phyloP scores from a whole-genome alignment of 2,888 invertebrate species.

The Tigriopus californicus region DNA sequence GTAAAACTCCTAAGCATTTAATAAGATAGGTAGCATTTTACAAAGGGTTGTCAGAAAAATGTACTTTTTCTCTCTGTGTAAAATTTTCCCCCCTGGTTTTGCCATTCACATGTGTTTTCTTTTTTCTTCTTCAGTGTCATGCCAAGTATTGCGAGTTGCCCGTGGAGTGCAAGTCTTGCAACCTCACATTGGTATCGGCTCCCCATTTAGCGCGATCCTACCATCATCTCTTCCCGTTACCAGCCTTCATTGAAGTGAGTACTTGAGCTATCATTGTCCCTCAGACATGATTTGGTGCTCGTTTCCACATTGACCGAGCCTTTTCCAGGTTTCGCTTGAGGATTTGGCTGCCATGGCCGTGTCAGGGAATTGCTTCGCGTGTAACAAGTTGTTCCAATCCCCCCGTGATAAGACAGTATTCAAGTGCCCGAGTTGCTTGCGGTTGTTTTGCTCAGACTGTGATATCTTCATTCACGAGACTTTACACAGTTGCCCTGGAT shows the following conservation, averaged over 20 bases:
- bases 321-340: not conserved
- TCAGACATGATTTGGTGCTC: not conserved
- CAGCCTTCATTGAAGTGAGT: slow-evolving; percentile 41
- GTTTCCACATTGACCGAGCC: not conserved
- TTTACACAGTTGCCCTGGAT: slow-evolving; percentile 89
- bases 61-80: too few relatives aligned
- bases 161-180: slow-evolving; percentile 87
- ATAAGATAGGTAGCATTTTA: too few relatives aligned
- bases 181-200: slow-evolving; percentile 85
- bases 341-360: too few relatives aligned
- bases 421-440: slow-evolving; percentile 55
- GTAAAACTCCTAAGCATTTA: too few relatives aligned
- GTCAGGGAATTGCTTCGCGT: not conserved
- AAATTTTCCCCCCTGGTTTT: too few relatives aligned
- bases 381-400: not conserved
- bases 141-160: slow-evolving; percentile 96
- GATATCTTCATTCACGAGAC: slow-evolving; percentile 83
- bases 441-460: slow-evolving; percentile 80
- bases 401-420: slow-evolving; percentile 43
- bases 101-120: slow-evolving; percentile 30
- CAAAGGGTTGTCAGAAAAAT: too few relatives aligned
- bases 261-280: not conserved
- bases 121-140: slow-evolving; percentile 47
- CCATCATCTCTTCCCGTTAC: slow-evolving; percentile 87
- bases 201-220: slow-evolving; percentile 94